A percentile compares a stretch with the other conserved stretches of the same genome.
Evolutionary conservation across 2,888 invertebrate genomes (phyloP).

Genomic region (Atethmia centrago): DNA sequence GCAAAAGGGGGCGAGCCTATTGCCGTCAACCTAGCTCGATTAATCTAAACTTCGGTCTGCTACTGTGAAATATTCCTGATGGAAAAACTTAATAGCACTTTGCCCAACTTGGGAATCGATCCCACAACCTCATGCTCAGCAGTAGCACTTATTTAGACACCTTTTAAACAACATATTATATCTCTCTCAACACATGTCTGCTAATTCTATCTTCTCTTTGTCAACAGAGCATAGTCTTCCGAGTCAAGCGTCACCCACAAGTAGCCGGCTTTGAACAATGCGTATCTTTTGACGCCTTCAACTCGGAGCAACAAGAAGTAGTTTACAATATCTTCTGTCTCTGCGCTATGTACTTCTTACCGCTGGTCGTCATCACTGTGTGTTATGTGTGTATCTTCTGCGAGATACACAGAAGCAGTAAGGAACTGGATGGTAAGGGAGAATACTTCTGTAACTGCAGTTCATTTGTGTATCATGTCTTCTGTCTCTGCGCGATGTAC

Average conservation of each 20-base stretch:
- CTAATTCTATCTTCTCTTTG: constrained; percentile 40
- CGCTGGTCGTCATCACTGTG: constrained; percentile 93
- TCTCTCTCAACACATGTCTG: no score
- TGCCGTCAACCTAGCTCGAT: not conserved
- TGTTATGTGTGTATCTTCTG: constrained; percentile 94
- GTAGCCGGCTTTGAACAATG: constrained; percentile 93
- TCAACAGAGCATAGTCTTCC: constrained; percentile 93
- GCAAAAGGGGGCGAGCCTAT: no score
- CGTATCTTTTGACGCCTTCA: constrained; percentile 94
- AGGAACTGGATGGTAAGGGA: constrained; percentile 90
- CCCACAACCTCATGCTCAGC: not conserved
- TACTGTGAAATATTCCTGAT: not conserved
- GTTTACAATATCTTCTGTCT: constrained; percentile 94
- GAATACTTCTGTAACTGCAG: not conserved
- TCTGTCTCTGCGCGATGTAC: constrained; percentile 94
- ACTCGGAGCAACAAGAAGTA: constrained; percentile 91
- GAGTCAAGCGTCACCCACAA: constrained; percentile 92
- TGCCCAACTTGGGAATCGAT: not conserved
- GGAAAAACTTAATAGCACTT: not conserved
- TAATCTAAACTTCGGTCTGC: not conserved
- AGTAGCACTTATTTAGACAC: not conserved
- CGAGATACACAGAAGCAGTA: constrained; percentile 93
- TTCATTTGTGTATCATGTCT: constrained; percentile 88
- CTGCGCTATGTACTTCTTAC: constrained; percentile 94
- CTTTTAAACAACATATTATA: not conserved